Evolutionary conservation across 2,888 invertebrate species (phyloP), one percentile per base, ranked within the genome.

Genomic region (Hyposoter didymator): DNA sequence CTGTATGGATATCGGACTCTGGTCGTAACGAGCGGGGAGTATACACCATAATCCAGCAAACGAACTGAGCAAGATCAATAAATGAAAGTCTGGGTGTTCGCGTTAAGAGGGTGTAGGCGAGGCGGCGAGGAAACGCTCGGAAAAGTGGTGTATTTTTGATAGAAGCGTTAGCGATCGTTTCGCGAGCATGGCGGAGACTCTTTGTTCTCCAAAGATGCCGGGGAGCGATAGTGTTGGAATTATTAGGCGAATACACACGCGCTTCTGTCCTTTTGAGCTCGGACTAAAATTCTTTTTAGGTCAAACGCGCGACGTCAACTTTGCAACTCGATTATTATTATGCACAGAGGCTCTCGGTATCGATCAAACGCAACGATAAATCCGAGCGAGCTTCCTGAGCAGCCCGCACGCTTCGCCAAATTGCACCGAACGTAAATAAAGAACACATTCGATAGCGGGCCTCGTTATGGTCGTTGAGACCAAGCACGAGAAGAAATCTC

Each of bases 311-410:
- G 55, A 52, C 73, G 73, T 35, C 55, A 73, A 84, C 39, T 67
- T 78, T 83, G 14, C 52, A 73, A 72, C 82, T 59, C 35, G 64
- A 64, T 39, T 64, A 59, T 59, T 59, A 59, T 28, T 59, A 28
- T 59, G 28, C 59, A 59, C n/a, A n/a, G 28, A 39, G 22, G 10
- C 66, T 45, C 52, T 45, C 52, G 28, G 47, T 76, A 82, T 82
- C 82, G 76, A 82, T 82, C 76, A 82, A 82, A 82, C 82, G 35
- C 64, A 35, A 45, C 47, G 32, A 69, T 76, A 82, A 76, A 82
- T 62, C 75, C 49, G 32, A 35, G 12, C 35, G 4, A 39, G 39
- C 80, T 69, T 17, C 28, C 28, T 59, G 3, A 28, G 28, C 59
- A 14, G 28, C 28, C 28, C 28, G 59, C 22, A 59, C 59, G 14